These are phyloP conservation scores for Lasioglossum malachurum DNA, from an alignment of 2,888 invertebrate genomes.

Conservation along the genomic window DNA sequence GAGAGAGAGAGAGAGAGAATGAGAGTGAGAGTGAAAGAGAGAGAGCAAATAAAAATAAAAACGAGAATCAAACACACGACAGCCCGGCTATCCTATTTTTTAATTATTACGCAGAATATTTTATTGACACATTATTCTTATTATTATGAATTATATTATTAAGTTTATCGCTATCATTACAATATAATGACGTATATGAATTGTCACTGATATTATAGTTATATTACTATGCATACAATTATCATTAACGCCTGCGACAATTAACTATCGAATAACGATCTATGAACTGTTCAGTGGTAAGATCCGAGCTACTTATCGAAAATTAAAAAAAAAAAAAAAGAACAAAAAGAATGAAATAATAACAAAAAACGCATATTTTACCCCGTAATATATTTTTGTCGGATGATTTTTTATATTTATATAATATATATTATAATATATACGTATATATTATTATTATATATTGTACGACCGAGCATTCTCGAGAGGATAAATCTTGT, in stretches of 20 bases:
- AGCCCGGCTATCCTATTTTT: conserved; percentile 66
- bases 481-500: conserved; percentile 56
- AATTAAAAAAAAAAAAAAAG: not conserved
- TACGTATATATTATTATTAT: conserved; percentile 37
- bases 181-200: conserved; percentile 55
- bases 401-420: conserved; percentile 75
- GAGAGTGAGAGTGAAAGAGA: not conserved
- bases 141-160: conserved; percentile 59
- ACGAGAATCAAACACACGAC: conserved; percentile 65
- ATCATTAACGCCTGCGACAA: conserved; percentile 63
- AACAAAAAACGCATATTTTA: conserved; percentile 67
- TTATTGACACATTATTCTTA: conserved; percentile 60
- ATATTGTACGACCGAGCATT: conserved; percentile 59
- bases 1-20: not conserved
- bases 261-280: conserved; percentile 56
- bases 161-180: conserved; percentile 55
- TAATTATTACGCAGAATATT: conserved; percentile 56
- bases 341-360: not conserved
- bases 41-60: conserved; percentile 4
- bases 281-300: conserved; percentile 52
- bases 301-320: conserved; percentile 65
- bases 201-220: conserved; percentile 65
- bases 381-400: conserved; percentile 70
- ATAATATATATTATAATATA: conserved; percentile 51
- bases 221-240: conserved; percentile 70